Evolutionary conservation across 2,888 invertebrate genomes (phyloP).

Genomic region (Standfussiana lucernea): DNA sequence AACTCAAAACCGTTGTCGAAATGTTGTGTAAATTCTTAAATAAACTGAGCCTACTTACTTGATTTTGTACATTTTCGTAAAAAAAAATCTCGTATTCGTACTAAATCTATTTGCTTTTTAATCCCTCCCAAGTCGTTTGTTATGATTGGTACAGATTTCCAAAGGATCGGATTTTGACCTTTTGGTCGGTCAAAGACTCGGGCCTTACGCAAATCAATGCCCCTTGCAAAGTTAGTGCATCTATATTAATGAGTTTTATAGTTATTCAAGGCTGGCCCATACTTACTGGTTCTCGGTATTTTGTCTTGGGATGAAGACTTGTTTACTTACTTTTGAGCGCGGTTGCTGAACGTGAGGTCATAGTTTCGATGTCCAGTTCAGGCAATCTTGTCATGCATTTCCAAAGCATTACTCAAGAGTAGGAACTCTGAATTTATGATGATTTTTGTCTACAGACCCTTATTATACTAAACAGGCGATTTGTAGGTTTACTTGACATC

Average conservation of each 20-base stretch:
- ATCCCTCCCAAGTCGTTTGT: constrained; percentile 6
- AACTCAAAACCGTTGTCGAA: neutral
- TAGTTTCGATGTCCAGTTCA: neutral
- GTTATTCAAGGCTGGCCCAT: constrained; percentile 21
- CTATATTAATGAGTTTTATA: constrained; percentile 51
- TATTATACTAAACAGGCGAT: neutral
- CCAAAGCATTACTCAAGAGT: neutral
- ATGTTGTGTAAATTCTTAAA: neutral
- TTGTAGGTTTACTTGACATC: neutral
- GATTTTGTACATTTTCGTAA: neutral
- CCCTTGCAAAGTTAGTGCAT: constrained; percentile 28
- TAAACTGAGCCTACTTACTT: neutral
- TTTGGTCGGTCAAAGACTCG: constrained; percentile 52
- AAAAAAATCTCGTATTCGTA: neutral
- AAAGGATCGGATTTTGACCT: constrained; percentile 56
- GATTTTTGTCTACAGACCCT: neutral
- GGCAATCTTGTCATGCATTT: neutral
- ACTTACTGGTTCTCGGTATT: constrained; percentile 33
- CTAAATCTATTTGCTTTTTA: constrained; percentile 26
- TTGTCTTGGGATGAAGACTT: neutral
- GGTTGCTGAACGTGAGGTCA: neutral
- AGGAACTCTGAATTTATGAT: neutral
- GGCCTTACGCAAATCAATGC: constrained; percentile 46
- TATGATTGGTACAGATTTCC: constrained; percentile 28
- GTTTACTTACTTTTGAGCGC: constrained; percentile 16